phyloP scores from a whole-genome alignment of 2,113 vertebrate species.

The Numida meleagris region DNA sequence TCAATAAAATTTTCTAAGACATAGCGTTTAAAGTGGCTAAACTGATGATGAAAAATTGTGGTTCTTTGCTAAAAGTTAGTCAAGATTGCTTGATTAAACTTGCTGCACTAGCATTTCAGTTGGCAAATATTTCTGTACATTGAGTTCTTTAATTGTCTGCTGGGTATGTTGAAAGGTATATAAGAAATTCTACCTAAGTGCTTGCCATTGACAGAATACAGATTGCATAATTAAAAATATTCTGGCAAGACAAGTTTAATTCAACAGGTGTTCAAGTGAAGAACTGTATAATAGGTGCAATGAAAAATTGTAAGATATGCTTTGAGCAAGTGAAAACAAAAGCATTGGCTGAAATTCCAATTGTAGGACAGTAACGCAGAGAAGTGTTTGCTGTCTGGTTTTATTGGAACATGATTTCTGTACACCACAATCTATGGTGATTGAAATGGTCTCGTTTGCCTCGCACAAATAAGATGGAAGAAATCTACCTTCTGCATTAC shows the following conservation, averaged over 20 bases:
- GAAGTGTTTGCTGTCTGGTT: constrained; percentile 61
- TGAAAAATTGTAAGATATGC: constrained; percentile 58
- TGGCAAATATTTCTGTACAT: constrained; percentile 72
- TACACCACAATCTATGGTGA: background rate
- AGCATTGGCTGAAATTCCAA: constrained; percentile 66
- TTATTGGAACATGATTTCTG: constrained; percentile 37
- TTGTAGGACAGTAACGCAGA: constrained; percentile 35
- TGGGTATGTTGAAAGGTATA: constrained; percentile 72
- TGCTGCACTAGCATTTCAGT: constrained; percentile 64
- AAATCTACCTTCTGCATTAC: background rate
- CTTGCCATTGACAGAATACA: constrained; percentile 66
- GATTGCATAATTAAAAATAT: constrained; percentile 80
- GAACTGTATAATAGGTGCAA: constrained; percentile 57
- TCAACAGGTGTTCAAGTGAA: constrained; percentile 78
- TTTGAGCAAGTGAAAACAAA: constrained; percentile 71
- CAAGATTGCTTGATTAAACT: constrained; percentile 71
- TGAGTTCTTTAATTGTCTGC: constrained; percentile 67
- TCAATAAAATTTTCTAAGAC: constrained; percentile 46
- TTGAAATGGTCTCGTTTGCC: background rate
- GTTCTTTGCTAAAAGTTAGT: constrained; percentile 56
- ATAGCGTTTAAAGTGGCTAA: constrained; percentile 41
- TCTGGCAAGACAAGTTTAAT: constrained; percentile 71
- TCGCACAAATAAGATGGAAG: background rate
- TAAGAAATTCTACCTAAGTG: constrained; percentile 77
- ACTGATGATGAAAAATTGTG: constrained; percentile 18